Evolutionary conservation across 2,888 invertebrate genomes (phyloP).

Genomic region (Formica aserva): DNA sequence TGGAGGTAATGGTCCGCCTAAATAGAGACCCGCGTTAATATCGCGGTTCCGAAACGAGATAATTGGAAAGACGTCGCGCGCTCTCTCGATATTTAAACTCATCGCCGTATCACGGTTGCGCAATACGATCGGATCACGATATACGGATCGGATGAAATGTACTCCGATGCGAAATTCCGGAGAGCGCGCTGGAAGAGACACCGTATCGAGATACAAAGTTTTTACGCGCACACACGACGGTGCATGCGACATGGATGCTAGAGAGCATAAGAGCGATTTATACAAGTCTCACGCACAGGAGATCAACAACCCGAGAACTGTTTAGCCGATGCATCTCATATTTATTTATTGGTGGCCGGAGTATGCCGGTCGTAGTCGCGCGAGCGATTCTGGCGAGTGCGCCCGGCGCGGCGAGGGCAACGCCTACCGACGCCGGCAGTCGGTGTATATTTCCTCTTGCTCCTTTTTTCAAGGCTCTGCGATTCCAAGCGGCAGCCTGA

Average conservation of each 20-base stretch:
- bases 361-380: constrained; percentile 70
- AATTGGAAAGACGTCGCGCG: background rate
- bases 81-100: constrained; percentile 1
- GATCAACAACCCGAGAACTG: constrained; percentile 80
- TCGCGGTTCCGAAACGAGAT: background rate
- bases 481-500: constrained; percentile 61
- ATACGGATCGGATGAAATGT: background rate
- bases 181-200: background rate
- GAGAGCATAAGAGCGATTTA: constrained; percentile 73
- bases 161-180: background rate
- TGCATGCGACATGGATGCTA: constrained; percentile 65
- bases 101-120: background rate
- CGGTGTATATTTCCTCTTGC: constrained; percentile 20
- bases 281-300: constrained; percentile 68
- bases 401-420: constrained; percentile 53
- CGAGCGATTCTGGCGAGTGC: constrained; percentile 79
- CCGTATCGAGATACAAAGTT: constrained; percentile 9
- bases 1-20: background rate
- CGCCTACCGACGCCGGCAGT: constrained; percentile 28
- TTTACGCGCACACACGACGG: background rate
- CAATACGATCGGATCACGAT: background rate
- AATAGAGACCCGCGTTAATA: background rate
- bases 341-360: constrained; percentile 78
- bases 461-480: constrained; percentile 52
- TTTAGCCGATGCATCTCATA: constrained; percentile 79